Conservation (phyloP, 2,113 vertebrate species). For the Ameiurus melas region DNA sequence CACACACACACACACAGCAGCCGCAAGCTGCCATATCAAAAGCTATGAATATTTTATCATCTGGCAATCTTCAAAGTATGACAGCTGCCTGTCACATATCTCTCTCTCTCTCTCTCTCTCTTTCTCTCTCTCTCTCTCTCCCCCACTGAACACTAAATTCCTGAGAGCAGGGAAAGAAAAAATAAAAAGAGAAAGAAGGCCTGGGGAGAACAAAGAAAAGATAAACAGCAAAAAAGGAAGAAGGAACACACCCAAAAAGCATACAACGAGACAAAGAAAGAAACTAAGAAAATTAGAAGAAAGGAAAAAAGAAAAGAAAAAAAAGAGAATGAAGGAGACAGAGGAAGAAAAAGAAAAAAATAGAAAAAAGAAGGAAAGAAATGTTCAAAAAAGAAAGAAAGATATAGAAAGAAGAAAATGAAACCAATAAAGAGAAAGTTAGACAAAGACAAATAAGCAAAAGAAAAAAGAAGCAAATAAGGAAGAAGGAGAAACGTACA, state of each 20-base stretch:
- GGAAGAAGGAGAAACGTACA: too few relatives aligned
- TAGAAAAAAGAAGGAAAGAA: not conserved
- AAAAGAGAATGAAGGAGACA: not conserved
- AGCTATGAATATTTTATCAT: constrained; percentile 66
- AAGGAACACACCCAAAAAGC: not conserved
- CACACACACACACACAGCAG: not conserved
- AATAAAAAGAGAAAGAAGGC: not conserved
- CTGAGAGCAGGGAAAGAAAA: not conserved
- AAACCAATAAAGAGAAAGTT: too few relatives aligned
- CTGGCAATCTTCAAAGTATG: constrained; percentile 55
- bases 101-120: not conserved
- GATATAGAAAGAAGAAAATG: not conserved
- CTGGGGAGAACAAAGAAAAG: not conserved
- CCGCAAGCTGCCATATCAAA: constrained; percentile 46
- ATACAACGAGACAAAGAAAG: not conserved
- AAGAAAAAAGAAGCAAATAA: not conserved
- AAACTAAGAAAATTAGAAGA: too few relatives aligned
- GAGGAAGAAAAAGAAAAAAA: not conserved
- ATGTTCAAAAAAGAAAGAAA: not conserved
- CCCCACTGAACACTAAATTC: not conserved
- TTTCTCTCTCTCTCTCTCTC: not conserved
- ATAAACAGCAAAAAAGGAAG: not conserved
- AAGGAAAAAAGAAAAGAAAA: not conserved
- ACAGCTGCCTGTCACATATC: constrained; percentile 28
- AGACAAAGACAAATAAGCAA: not conserved